phyloP scores from a whole-genome alignment of 2,113 vertebrate species.

The Lagopus muta region DNA sequence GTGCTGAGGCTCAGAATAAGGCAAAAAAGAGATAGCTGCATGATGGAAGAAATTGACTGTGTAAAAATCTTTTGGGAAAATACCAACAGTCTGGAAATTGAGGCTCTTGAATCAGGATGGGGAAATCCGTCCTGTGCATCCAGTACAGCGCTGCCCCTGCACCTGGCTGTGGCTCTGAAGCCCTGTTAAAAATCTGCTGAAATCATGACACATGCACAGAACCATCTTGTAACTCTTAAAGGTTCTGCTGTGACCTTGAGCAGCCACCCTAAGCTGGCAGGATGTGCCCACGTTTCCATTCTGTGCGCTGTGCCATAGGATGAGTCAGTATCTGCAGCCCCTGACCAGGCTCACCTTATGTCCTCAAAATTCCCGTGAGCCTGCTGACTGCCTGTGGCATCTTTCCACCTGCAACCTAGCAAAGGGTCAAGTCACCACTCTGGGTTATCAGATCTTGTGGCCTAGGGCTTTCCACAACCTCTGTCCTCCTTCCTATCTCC shows the following conservation, averaged over 20 bases:
- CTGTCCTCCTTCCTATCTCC: neutral
- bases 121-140: neutral
- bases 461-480: neutral
- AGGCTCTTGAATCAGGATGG: neutral
- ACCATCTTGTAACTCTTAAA: accelerated
- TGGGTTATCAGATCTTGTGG: neutral
- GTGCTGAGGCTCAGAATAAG: neutral
- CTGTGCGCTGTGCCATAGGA: accelerated
- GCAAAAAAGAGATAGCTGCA: neutral
- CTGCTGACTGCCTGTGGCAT: neutral
- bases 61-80: neutral
- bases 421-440: accelerated
- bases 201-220: accelerated
- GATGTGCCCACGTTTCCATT: neutral
- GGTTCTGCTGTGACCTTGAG: neutral
- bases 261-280: neutral
- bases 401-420: neutral
- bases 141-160: neutral
- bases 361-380: neutral
- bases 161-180: neutral
- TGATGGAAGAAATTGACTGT: neutral
- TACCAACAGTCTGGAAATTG: neutral
- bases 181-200: neutral
- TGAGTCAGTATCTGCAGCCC: neutral
- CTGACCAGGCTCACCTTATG: neutral